Evolutionary conservation across 2,113 vertebrate species (phyloP).

Genomic region (Notarius quadriscutis): DNA sequence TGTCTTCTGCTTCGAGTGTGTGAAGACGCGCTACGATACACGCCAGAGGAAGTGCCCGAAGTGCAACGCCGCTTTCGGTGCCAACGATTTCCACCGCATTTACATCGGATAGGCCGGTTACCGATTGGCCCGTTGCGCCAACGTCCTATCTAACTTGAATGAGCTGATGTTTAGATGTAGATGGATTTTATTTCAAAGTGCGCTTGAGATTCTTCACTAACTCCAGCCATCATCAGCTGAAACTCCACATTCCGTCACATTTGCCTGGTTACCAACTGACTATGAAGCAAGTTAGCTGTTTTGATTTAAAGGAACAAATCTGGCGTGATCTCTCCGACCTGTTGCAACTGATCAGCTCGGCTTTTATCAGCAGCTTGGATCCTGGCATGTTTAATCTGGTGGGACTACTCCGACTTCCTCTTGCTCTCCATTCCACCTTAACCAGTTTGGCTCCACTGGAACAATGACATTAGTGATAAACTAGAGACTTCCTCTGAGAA

Average conservation of each 20-base stretch:
- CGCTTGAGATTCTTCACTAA: conserved; percentile 11
- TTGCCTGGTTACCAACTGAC: conserved; percentile 12
- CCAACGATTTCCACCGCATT: conserved; percentile 96
- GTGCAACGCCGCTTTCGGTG: conserved; percentile 94
- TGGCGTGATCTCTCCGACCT: not conserved
- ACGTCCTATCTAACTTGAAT: not conserved
- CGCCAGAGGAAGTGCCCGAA: conserved; percentile 97
- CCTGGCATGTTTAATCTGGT: conserved; percentile 3
- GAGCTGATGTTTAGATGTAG: not conserved
- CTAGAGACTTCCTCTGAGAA: conserved; percentile 39
- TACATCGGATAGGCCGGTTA: conserved; percentile 82
- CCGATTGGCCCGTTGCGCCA: not conserved
- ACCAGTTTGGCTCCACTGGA: conserved; percentile 9
- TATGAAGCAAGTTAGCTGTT: not conserved
- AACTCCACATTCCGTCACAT: conserved; percentile 34
- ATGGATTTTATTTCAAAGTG: conserved; percentile 19
- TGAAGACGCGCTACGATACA: conserved; percentile 93
- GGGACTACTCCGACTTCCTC: conserved; percentile 19
- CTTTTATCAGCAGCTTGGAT: conserved; percentile 11
- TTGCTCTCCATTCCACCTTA: conserved; percentile 41
- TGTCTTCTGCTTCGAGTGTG: conserved; percentile 96
- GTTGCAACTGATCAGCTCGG: not conserved
- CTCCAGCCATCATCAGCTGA: not conserved
- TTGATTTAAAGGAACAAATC: conserved; percentile 20
- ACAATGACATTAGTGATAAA: not conserved